Evolutionary conservation across 2,888 invertebrate species (phyloP), one percentile per base, ranked within the genome.

Genomic region (Keiferia lycopersicella): DNA sequence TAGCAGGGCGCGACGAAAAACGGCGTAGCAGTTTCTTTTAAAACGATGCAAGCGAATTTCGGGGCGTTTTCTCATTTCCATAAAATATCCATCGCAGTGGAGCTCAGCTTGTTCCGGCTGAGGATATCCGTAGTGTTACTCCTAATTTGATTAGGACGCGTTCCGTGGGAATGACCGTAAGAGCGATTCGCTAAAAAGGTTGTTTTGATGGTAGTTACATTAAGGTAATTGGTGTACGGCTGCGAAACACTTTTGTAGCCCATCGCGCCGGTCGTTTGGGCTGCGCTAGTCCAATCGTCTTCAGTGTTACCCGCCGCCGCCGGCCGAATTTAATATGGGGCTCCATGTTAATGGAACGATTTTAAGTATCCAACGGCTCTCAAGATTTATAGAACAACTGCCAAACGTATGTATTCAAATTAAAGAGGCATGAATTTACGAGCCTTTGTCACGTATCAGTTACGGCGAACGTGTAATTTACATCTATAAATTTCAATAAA

Each of bases 161-260:
- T 80, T 84, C 69, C 79, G 79, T 85, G 83, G 79, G 83, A 84
- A 82, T 79, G 77, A 80, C 74, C 74, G 74, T 74, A 78, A 77
- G 81, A 84, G 73, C 80, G 79, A 83, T 86, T 82, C 80, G 81
- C 82, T 84, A 83, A 88, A 87, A 88, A 86, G 85, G 84, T 83
- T 86, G 80, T 87, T 87, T 83, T 83, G 84, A 84, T 85, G 87
- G 86, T 84, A 84, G 86, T 84, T 84, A 87, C 88, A 89, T 89
- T 89, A 88, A 87, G 82, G 86, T 90, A 88, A 91, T 90, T 89
- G 89, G 82, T 84, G 78, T 85, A 84, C 83, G 84, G 81, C 82
- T 85, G 80, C 82, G 82, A 84, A 88, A 88, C 83, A 87, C 83
- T 86, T 88, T 89, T 88, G 87, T 86, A 80, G 86, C 79, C 84